Percentiles rank a stretch among this genome's conserved stretches.
These are phyloP conservation scores for Thomomys bottae DNA, from an alignment of 2,113 vertebrate species.

Conservation along the genomic window DNA sequence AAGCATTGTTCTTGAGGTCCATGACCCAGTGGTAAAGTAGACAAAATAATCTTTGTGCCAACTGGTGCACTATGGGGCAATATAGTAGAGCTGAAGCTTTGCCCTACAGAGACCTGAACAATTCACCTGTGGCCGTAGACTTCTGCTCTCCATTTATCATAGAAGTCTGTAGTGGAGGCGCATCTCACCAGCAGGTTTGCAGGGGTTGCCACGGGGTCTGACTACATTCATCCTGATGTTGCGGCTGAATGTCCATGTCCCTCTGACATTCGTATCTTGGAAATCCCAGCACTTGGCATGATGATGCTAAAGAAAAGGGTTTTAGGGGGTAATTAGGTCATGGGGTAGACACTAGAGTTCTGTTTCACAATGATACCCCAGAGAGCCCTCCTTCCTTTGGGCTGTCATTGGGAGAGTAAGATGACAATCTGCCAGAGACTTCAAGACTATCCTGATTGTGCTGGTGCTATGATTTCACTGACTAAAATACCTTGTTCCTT, in stretches of 20 bases:
- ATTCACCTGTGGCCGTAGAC: background rate
- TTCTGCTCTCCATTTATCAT: background rate
- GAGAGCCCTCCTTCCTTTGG: no score
- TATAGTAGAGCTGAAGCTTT: background rate
- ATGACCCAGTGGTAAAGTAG: background rate
- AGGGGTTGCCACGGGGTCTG: no score
- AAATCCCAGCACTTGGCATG: background rate
- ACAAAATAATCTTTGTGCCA: background rate
- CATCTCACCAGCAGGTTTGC: background rate
- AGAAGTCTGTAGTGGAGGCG: background rate
- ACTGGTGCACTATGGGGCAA: background rate
- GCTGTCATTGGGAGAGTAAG: background rate
- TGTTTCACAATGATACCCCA: background rate
- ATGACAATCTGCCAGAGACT: no score
- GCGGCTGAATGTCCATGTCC: background rate
- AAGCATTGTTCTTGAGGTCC: background rate
- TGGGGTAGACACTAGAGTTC: background rate
- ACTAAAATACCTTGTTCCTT: background rate
- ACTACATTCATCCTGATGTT: background rate
- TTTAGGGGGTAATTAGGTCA: background rate
- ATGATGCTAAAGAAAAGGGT: background rate
- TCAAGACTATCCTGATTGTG: background rate
- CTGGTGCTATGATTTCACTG: background rate
- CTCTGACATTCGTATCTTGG: background rate
- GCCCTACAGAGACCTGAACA: background rate